phyloP scores from a whole-genome alignment of 2,888 invertebrate species.

The Ellobium chinense region DNA sequence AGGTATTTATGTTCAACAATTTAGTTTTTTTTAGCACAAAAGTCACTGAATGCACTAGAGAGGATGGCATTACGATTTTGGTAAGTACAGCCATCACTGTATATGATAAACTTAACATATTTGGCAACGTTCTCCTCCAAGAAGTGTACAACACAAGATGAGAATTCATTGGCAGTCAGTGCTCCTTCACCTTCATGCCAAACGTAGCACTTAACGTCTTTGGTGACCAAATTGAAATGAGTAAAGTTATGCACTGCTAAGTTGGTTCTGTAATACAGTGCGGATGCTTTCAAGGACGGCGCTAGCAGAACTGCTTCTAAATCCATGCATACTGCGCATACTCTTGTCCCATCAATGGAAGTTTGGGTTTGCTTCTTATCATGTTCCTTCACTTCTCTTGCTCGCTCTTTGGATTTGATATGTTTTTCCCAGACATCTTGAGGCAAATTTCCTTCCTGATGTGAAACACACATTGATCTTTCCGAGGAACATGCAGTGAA shows the following conservation, averaged over 20 bases:
- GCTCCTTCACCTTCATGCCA: not conserved
- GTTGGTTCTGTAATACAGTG: not conserved
- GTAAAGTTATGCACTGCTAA: not conserved
- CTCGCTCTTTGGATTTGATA: too few relatives aligned
- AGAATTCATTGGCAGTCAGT: slow-evolving; percentile 3
- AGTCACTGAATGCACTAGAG: slow-evolving; percentile 1
- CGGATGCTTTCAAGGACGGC: not conserved
- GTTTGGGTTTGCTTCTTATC: too few relatives aligned
- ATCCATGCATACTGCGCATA: too few relatives aligned
- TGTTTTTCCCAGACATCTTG: too few relatives aligned
- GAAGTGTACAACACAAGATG: not conserved
- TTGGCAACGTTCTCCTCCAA: not conserved
- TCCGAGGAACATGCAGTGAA: too few relatives aligned
- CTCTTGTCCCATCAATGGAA: too few relatives aligned
- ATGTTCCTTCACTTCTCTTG: too few relatives aligned
- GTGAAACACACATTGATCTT: too few relatives aligned
- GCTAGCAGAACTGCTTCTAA: not conserved
- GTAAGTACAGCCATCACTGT: not conserved
- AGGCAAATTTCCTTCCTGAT: too few relatives aligned
- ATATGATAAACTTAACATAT: not conserved
- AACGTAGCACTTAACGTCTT: not conserved
- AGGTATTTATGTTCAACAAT: slow-evolving; percentile 3
- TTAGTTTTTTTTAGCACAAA: not conserved
- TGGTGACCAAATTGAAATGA: not conserved
- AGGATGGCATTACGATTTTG: slow-evolving; percentile 1